A percentile compares a stretch with the other conserved stretches of the same genome.
These are phyloP conservation scores for Sinodicranocentrus sp. DNA, from an alignment of 2,888 invertebrate species.

Conservation along the genomic window DNA sequence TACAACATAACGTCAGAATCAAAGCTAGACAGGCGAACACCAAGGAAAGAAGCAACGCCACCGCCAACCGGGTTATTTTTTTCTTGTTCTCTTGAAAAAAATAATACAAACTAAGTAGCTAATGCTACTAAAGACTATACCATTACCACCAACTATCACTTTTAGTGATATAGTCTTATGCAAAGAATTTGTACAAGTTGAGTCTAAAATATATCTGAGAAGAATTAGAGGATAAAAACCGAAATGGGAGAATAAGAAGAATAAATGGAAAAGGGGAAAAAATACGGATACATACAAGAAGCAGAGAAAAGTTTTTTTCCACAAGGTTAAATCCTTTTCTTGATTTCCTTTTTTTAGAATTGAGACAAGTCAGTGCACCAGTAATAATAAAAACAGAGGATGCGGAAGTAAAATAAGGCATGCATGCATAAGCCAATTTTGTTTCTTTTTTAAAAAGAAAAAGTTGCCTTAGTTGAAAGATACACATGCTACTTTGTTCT, in stretches of 20 bases:
- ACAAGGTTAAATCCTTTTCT: slow-evolving; percentile 47
- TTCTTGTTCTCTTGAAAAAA: slow-evolving; percentile 10
- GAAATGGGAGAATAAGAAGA: neutral
- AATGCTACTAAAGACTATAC: slow-evolving; percentile 22
- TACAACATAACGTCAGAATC: slow-evolving; percentile 54
- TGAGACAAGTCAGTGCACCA: neutral
- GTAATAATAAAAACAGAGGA: slow-evolving; percentile 16
- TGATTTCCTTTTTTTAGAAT: slow-evolving; percentile 29
- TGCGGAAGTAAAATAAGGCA: slow-evolving; percentile 26
- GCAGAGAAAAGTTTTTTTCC: slow-evolving; percentile 29
- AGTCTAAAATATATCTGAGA: too few species aligned
- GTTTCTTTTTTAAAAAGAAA: neutral
- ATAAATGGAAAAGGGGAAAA: slow-evolving; percentile 8
- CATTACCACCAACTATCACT: neutral
- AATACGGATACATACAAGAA: slow-evolving; percentile 5
- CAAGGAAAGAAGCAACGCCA: slow-evolving; percentile 38
- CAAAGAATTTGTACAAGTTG: too few species aligned
- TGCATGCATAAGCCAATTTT: slow-evolving; percentile 9
- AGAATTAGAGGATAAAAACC: slow-evolving; percentile 8
- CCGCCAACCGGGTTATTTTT: slow-evolving; percentile 1
- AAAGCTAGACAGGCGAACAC: slow-evolving; percentile 57
- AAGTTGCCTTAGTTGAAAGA: neutral
- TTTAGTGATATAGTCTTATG: too few species aligned
- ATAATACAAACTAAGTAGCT: slow-evolving; percentile 17
- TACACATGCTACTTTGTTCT: neutral